Conservation (phyloP, 2,113 vertebrate genomes). For the Gallinago paraguaiae region DNA sequence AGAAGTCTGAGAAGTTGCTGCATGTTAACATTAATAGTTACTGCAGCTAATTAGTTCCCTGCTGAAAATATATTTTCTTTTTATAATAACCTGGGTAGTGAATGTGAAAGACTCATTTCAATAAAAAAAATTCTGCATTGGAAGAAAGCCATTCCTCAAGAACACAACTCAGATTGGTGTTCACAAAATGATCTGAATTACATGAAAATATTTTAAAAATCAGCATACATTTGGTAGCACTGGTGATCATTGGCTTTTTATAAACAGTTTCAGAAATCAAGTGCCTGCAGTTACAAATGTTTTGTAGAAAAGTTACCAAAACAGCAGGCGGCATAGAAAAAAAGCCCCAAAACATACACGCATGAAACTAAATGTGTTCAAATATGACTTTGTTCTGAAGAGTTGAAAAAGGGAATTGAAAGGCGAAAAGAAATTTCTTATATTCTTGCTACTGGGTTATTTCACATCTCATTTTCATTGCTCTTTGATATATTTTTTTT, state of each 20-base stretch:
- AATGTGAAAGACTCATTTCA: background rate
- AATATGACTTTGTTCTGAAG: background rate
- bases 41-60: background rate
- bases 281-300: background rate
- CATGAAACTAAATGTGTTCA: rapidly evolving
- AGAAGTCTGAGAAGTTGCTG: background rate
- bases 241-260: background rate
- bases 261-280: background rate
- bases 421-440: background rate
- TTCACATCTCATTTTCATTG: background rate
- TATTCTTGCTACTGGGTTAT: background rate
- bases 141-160: background rate
- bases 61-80: background rate
- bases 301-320: background rate
- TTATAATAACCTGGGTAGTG: background rate
- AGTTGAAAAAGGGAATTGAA: background rate
- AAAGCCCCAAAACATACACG: background rate
- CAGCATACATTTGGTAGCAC: rapidly evolving
- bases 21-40: background rate
- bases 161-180: background rate
- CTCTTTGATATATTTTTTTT: background rate
- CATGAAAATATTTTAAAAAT: background rate
- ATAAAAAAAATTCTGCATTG: background rate
- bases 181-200: background rate
- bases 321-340: background rate